phyloP scores from a whole-genome alignment of 1,140 invertebrate genomes.

The Gyrodactylus bullatarudis region DNA sequence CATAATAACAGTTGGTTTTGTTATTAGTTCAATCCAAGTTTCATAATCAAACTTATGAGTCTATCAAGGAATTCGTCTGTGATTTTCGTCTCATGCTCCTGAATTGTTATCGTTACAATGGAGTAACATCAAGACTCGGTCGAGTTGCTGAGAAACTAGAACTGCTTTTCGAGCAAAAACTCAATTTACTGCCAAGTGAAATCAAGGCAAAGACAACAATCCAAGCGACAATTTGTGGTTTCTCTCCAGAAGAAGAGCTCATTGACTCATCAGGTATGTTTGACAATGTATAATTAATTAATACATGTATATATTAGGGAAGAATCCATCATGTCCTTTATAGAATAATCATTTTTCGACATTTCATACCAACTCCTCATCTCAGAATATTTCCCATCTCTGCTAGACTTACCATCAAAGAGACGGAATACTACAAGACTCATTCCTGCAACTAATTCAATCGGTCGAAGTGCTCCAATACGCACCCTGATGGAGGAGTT shows the following conservation, averaged over 20 bases:
- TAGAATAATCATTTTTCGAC: too few species aligned
- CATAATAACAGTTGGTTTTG: too few species aligned
- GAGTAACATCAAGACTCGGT: neutral
- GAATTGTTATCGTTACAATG: conserved; percentile 5
- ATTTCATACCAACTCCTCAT: too few species aligned
- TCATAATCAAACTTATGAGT: neutral
- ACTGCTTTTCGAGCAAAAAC: conserved; percentile 4
- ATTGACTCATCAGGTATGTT: neutral
- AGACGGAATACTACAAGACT: neutral
- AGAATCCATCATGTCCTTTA: neutral
- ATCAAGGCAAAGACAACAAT: neutral
- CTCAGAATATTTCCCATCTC: neutral
- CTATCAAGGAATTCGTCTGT: conserved; percentile 5
- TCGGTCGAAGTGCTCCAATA: neutral
- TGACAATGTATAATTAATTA: too few species aligned
- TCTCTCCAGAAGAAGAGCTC: neutral
- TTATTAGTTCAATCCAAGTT: conserved; percentile 2
- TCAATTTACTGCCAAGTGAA: conserved; percentile 1
- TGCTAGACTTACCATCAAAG: neutral
- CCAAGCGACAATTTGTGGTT: neutral
- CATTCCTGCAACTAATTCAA: neutral
- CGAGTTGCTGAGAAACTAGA: conserved; percentile 5
- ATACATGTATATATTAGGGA: neutral
- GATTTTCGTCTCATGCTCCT: conserved; percentile 6
- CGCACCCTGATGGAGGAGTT: neutral